Evolutionary conservation across 2,113 vertebrate species (phyloP).

Genomic region (Zosterops borbonicus): DNA sequence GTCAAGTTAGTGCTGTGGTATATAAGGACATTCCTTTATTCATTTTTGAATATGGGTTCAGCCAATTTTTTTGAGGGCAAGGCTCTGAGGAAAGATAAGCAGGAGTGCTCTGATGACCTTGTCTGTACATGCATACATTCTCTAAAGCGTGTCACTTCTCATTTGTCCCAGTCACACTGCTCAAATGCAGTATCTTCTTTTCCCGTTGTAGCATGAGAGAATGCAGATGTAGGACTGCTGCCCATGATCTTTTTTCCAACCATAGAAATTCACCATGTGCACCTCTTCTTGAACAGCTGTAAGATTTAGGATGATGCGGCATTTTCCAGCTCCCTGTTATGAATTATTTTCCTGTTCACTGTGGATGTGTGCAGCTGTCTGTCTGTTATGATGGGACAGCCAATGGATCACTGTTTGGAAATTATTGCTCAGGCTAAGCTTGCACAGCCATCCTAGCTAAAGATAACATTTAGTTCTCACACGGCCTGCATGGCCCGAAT

Average conservation of each 20-base stretch:
- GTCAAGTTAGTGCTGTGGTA: neutral
- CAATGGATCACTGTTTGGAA: neutral
- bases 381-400: neutral
- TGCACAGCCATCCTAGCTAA: neutral
- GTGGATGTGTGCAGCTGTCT: neutral
- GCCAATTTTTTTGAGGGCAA: neutral
- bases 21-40: conserved; percentile 10
- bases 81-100: neutral
- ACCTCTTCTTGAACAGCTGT: neutral
- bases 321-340: neutral
- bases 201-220: neutral
- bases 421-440: neutral
- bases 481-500: neutral
- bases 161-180: neutral
- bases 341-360: neutral
- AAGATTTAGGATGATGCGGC: neutral
- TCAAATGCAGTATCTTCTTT: neutral
- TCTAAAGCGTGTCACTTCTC: neutral
- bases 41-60: neutral
- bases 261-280: neutral
- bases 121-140: neutral
- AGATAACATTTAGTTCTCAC: neutral
- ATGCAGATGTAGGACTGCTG: neutral
- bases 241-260: neutral
- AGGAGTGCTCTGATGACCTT: neutral